phyloP scores from a whole-genome alignment of 2,797 vertebrate species.

The Syndactyla subalaris region DNA sequence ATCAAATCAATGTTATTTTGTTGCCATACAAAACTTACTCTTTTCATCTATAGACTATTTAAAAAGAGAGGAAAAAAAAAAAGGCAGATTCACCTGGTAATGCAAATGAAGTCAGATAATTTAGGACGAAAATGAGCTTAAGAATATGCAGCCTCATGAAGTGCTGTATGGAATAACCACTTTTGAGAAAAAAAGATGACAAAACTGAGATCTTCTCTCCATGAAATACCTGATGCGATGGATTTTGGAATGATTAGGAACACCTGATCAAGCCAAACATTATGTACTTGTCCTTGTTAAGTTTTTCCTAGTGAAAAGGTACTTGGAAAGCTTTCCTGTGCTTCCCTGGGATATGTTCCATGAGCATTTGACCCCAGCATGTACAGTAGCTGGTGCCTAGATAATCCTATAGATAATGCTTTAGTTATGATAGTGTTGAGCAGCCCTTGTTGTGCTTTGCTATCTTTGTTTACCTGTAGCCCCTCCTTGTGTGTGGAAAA shows the following conservation, averaged over 20 bases:
- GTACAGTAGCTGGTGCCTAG: rapidly evolving
- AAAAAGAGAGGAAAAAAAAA: neutral
- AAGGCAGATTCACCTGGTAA: neutral
- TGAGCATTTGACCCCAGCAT: neutral
- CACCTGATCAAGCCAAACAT: neutral
- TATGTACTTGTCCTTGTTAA: neutral
- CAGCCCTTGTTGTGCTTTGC: neutral
- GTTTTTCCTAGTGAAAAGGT: neutral
- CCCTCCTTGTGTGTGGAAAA: neutral
- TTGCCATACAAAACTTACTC: neutral
- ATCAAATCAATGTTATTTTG: conserved; percentile 45
- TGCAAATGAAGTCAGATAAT: neutral
- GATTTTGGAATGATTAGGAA: neutral
- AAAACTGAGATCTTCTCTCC: neutral
- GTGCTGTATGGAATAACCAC: neutral
- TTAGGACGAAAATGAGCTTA: neutral
- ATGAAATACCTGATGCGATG: neutral
- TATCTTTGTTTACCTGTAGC: neutral
- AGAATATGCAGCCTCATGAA: neutral
- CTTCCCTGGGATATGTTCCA: neutral
- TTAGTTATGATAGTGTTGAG: neutral
- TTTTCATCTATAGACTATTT: neutral
- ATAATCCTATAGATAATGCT: neutral
- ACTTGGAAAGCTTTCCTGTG: neutral
- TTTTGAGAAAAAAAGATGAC: neutral